Evolutionary conservation across 2,113 vertebrate species (phyloP).

Genomic region (Aptenodytes forsteri): DNA sequence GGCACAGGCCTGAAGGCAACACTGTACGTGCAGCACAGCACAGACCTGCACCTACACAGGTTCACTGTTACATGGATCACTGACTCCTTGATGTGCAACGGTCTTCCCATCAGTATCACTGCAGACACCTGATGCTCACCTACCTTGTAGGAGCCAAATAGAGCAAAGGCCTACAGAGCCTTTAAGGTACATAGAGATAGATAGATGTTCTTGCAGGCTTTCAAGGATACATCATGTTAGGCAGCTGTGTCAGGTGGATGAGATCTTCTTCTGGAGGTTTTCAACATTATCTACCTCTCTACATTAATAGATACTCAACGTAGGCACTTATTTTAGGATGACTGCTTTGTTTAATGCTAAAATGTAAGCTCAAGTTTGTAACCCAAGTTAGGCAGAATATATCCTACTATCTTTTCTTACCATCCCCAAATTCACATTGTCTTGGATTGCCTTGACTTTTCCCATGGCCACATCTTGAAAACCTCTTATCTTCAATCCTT

Average conservation of each 20-base stretch:
- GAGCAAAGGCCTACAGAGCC: not conserved
- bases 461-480: not conserved
- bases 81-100: not conserved
- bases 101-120: not conserved
- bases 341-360: not conserved
- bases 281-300: not conserved
- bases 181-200: not conserved
- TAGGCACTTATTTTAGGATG: not conserved
- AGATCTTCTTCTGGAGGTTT: not conserved
- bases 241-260: not conserved
- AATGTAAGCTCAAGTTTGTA: not conserved
- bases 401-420: not conserved
- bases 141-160: not conserved
- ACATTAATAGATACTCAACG: not conserved
- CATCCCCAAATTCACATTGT: not conserved
- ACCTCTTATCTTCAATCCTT: not conserved
- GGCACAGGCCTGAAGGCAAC: not conserved
- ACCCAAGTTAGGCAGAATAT: not conserved
- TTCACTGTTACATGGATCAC: not conserved
- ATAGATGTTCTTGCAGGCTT: not conserved
- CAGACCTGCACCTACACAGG: not conserved
- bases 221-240: not conserved
- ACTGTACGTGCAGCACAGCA: rapidly evolving
- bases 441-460: not conserved
- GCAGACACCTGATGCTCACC: not conserved